A percentile compares a stretch with the other conserved stretches of the same genome.
phyloP scores from a whole-genome alignment of 2,113 vertebrate genomes.

The Nicator chloris region DNA sequence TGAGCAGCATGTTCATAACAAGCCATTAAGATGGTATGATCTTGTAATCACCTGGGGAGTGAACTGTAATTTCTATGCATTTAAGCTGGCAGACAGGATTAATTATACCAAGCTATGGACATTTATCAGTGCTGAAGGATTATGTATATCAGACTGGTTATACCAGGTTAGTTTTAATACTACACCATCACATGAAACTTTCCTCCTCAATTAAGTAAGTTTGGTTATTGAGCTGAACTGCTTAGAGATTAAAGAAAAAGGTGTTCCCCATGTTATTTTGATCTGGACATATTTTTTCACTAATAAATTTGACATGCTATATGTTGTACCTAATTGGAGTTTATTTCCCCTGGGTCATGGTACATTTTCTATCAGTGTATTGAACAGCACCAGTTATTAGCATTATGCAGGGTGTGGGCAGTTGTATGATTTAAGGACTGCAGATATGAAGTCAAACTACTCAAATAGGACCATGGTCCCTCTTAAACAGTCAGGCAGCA shows the following conservation, averaged over 20 bases:
- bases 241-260: neutral
- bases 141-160: neutral
- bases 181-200: neutral
- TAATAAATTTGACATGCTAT: neutral
- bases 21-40: neutral
- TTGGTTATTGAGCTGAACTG: neutral
- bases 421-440: neutral
- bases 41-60: neutral
- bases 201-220: neutral
- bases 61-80: neutral
- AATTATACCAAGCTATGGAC: neutral
- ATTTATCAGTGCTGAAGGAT: neutral
- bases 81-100: neutral
- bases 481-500: neutral
- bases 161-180: neutral
- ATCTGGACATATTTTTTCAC: neutral
- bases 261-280: neutral
- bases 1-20: neutral
- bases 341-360: neutral
- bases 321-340: neutral
- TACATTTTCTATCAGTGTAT: neutral
- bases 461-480: neutral
- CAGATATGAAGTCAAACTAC: neutral
- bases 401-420: fast-evolving
- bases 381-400: neutral